A percentile compares a stretch with the other conserved stretches of the same genome.
Conservation (phyloP, 2,797 vertebrate species). For the Notolabrus celidotus region DNA sequence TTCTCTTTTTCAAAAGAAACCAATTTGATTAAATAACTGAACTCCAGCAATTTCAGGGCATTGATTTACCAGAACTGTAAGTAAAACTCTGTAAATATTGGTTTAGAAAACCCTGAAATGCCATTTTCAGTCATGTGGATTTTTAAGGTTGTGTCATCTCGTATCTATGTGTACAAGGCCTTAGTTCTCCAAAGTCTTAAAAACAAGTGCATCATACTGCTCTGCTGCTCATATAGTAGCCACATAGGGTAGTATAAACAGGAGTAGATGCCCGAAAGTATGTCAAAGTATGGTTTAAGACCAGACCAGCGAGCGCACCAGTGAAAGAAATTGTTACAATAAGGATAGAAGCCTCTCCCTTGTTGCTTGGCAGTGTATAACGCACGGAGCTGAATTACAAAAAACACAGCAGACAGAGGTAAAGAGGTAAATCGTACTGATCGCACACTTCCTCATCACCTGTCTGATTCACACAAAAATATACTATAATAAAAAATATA, state of each 20-base stretch:
- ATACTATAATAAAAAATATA: constrained; percentile 86
- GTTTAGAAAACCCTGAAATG: not conserved
- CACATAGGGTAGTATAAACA: constrained; percentile 34
- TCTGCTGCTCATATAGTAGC: constrained; percentile 45
- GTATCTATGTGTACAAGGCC: constrained; percentile 40
- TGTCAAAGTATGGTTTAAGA: constrained; percentile 47
- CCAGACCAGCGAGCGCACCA: constrained; percentile 73
- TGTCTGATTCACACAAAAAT: constrained; percentile 82
- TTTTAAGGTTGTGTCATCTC: constrained; percentile 1
- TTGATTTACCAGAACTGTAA: not conserved
- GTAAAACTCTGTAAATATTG: constrained; percentile 2
- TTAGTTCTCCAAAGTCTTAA: constrained; percentile 33
- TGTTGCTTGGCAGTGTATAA: constrained; percentile 88
- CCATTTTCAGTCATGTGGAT: not conserved
- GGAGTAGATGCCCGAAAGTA: constrained; percentile 36
- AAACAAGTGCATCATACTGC: constrained; percentile 43
- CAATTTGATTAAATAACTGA: not conserved
- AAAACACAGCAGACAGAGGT: constrained; percentile 78
- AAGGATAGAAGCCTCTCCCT: constrained; percentile 76
- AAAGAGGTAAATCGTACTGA: constrained; percentile 70
- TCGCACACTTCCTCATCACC: constrained; percentile 74
- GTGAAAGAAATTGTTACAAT: constrained; percentile 60
- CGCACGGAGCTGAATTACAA: constrained; percentile 85
- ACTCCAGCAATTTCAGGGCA: constrained; percentile 1
- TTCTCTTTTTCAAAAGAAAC: not conserved